Evolutionary conservation across 1,140 invertebrate species (phyloP), one percentile per base, ranked within the genome.

Genomic region (Scaptodrosophila lebanonensis): DNA sequence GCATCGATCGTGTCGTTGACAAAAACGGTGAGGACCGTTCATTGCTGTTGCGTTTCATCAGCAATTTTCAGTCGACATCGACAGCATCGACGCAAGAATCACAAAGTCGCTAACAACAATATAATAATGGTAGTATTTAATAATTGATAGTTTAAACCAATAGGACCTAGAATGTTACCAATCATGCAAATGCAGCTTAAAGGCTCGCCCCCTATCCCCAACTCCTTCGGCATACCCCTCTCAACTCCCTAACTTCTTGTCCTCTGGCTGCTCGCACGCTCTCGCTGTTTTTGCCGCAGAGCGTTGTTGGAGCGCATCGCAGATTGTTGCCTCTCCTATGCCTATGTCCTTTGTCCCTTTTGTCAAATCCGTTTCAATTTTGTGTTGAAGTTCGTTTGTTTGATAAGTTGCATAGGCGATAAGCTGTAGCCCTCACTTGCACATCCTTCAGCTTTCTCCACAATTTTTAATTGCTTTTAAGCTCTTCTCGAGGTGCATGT

Each of bases 21-120:
- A 22, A 42, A 4, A 43, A 65, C 2, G 63, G 65, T 4, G 66
- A 77, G 35, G 77, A 85, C 56, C 76, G 62, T 5, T 71, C 83
- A 22, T 39, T 85, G 18, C 8, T 85, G 27, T 39, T 85, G 40
- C 63, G 83, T 9, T 66, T 85, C 36, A 85, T 82, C 11, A 56
- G 61, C 27, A 62, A 76, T 11, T 82, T 76, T 49, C 57, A 57
- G n/a, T n/a, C n/a, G 63, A 42, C 15, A 61, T 39, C 45, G 47
- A 42, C 3, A 27, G 33, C 47, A 7, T 9, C 20, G 36, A 27
- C 4, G 5, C 13, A 35, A 27, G 38, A 30, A 29, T 47, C 45
- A 12, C 49, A 54, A 18, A n/a, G 27, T 11, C 18, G 27, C 32
- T n/a, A 40, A 35, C 57, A 47, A 36, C 20, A 45, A 47, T n/a